Evolutionary conservation across 1,140 invertebrate species (phyloP).

Genomic region (Rhagoletis zephyria): DNA sequence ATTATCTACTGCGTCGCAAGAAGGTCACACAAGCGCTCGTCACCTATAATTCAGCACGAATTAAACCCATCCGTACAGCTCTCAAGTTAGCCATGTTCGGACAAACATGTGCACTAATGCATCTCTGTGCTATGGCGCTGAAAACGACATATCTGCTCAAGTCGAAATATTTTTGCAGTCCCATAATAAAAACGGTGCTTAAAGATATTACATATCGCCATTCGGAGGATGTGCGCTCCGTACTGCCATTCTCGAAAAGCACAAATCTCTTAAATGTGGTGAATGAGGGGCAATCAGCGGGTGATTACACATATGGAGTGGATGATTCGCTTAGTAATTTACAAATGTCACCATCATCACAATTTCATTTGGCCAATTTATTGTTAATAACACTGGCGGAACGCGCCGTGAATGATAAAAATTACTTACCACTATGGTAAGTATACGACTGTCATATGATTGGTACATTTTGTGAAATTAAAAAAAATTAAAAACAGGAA

Average conservation of each 20-base stretch:
- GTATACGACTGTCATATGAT: constrained; percentile 35
- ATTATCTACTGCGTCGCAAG: constrained; percentile 79
- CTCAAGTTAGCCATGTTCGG: constrained; percentile 83
- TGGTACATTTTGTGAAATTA: neutral
- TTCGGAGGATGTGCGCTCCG: constrained; percentile 67
- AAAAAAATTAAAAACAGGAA: constrained; percentile 62
- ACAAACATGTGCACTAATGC: constrained; percentile 80
- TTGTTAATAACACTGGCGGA: constrained; percentile 70
- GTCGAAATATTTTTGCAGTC: constrained; percentile 64
- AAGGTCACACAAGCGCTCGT: constrained; percentile 80
- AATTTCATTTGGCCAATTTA: constrained; percentile 72
- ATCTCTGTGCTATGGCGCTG: constrained; percentile 70
- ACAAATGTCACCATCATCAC: constrained; percentile 72
- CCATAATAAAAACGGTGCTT: constrained; percentile 64
- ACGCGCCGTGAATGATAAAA: constrained; percentile 71
- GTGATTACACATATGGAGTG: constrained; percentile 69
- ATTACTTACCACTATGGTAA: constrained; percentile 71
- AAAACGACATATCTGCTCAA: constrained; percentile 68
- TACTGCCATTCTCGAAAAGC: constrained; percentile 60
- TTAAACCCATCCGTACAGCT: constrained; percentile 80
- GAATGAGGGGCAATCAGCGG: constrained; percentile 64
- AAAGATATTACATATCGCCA: constrained; percentile 67
- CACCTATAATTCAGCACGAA: constrained; percentile 83
- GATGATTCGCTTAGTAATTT: constrained; percentile 69
- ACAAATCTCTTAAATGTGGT: constrained; percentile 53